Evolutionary conservation across 2,797 vertebrate species (phyloP), one percentile per base, ranked within the genome.

Genomic region (Leuciscus waleckii): DNA sequence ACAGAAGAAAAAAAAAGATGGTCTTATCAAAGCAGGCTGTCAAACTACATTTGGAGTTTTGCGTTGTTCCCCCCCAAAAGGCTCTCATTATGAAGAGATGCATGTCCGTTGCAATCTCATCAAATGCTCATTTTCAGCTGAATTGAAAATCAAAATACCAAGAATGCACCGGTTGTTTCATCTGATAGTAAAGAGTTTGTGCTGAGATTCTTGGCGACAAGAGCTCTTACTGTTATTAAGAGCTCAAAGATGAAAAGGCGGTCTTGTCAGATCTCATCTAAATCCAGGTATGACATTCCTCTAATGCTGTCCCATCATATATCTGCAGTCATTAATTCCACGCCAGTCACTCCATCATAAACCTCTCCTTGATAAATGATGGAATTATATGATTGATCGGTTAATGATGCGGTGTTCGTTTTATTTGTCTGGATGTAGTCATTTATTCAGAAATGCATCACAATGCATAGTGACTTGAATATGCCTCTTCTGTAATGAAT

Each of bases 61-160:
- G 23, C 35, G 6, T 21, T 37, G 26, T 16, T 43, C 46, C 46
- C 51, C n/a, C 77, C 76, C 46, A 41, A 21, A 83, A 87, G 74
- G 41, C 58, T 32, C 43, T 94, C 89, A 92, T 94, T 93, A 93
- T 76, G 81, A 84, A 84, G 77, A 86, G 86, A 90, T 85, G 87
- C 19, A 79, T 49, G 58, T 65, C 77, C 41, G 7, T 46, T 23
- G 61, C 17, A 81, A 78, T 84, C 74, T 84, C 75, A 61, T 84
- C 74, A 84, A n/a, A 11, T 32, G 63, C 37, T 41, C 49, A 13
- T 32, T 84, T 56, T 79, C 5, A 7, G 3, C 37, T 11, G 75
- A 43, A 35, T 32, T 84, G 49, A 79, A 84, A 79, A 68, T 39
- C 43, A 5, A 68, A 83, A 84, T 79, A 46, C 37, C 49, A 43